These are phyloP conservation scores for Tetanocera ferruginea DNA, from an alignment of 2,888 invertebrate species.

Conservation along the genomic window DNA sequence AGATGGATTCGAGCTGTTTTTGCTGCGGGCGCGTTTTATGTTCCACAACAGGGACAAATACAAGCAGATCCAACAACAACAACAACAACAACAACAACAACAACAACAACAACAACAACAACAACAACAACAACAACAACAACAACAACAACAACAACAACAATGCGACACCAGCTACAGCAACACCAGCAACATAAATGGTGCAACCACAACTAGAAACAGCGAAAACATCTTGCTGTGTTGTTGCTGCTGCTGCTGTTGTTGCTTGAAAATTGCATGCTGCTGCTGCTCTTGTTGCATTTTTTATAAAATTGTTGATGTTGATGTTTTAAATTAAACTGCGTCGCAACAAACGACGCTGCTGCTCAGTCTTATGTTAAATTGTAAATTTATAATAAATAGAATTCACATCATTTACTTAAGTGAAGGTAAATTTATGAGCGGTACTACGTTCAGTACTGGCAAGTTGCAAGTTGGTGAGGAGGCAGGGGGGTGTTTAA, in stretches of 20 bases:
- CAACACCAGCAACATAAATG: constrained; percentile 1
- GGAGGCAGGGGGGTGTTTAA: neutral
- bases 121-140: constrained; percentile 34
- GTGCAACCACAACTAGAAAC: constrained; percentile 4
- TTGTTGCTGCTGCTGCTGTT: neutral
- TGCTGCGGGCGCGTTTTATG: neutral
- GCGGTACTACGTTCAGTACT: neutral
- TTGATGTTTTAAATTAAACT: constrained; percentile 25
- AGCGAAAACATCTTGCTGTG: constrained; percentile 1
- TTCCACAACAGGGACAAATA: constrained; percentile 29
- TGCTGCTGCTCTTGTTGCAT: constrained; percentile 7
- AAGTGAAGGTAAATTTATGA: constrained; percentile 35
- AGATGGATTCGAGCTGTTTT: neutral
- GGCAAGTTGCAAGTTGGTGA: neutral
- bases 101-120: constrained; percentile 32
- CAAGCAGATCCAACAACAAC: constrained; percentile 28
- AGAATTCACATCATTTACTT: constrained; percentile 33
- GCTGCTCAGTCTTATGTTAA: constrained; percentile 26
- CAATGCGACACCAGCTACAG: constrained; percentile 3
- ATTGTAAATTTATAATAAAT: constrained; percentile 38
- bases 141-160: constrained; percentile 12
- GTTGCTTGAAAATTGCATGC: constrained; percentile 22
- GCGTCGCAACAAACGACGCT: constrained; percentile 8
- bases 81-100: constrained; percentile 28
- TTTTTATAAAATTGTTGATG: constrained; percentile 24